Percentiles rank a stretch among this genome's conserved stretches.
Conservation (phyloP, 2,113 vertebrate genomes). For the Apodemus sylvaticus region DNA sequence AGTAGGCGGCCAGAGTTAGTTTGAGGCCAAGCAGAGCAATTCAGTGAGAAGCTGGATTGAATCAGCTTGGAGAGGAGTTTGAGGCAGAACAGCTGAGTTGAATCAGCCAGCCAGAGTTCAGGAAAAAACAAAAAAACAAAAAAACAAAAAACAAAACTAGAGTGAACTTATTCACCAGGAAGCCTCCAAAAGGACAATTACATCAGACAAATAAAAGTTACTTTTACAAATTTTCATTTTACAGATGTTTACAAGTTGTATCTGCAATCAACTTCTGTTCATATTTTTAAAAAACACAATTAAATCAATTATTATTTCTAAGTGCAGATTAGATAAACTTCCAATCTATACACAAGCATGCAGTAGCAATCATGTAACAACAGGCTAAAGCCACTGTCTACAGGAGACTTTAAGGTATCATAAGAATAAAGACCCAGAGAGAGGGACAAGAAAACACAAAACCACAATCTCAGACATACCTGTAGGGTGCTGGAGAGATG, state of each 20-base stretch:
- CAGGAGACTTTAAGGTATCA: background rate
- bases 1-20: no score
- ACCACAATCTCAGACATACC: background rate
- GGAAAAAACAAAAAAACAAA: no score
- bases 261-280: background rate
- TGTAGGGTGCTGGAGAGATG: background rate
- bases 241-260: background rate
- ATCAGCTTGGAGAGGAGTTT: no score
- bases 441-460: background rate
- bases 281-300: background rate
- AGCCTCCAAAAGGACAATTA: no score
- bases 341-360: background rate
- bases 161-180: no score
- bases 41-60: no score
- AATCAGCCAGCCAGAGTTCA: no score
- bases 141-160: no score
- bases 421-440: background rate
- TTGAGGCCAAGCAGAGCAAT: no score
- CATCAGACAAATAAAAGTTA: no score
- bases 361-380: background rate
- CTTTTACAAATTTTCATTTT: constrained; percentile 1
- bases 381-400: background rate
- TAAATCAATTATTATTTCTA: background rate
- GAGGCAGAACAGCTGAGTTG: no score
- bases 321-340: background rate